These are phyloP conservation scores for Rhynchophorus ferrugineus DNA, from an alignment of 1,140 invertebrate genomes.

Conservation along the genomic window DNA sequence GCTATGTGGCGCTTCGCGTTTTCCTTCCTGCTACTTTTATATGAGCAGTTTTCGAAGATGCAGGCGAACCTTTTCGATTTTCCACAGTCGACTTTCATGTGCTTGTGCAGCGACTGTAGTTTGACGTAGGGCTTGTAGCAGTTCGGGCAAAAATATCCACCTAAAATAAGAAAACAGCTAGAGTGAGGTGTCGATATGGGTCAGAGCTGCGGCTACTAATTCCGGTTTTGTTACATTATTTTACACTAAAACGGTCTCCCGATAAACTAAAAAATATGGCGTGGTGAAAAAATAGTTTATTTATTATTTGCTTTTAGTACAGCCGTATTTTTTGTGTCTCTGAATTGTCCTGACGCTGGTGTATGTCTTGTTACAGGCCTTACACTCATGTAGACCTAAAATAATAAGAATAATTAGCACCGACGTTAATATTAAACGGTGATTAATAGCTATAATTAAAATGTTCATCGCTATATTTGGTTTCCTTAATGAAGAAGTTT, in stretches of 20 bases:
- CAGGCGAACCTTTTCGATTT: constrained; percentile 23
- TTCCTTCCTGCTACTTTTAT: constrained; percentile 24
- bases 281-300: no score
- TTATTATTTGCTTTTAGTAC: neutral
- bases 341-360: neutral
- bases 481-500: no score
- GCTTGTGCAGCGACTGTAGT: constrained; percentile 19
- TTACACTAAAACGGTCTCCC: no score
- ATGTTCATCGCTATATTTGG: no score
- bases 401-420: neutral
- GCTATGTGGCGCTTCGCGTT: constrained; percentile 25
- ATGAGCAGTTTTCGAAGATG: constrained; percentile 14
- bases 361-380: neutral
- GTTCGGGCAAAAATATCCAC: constrained; percentile 10
- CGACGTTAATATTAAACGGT: no score
- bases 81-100: constrained; percentile 26
- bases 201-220: no score
- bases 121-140: constrained; percentile 21
- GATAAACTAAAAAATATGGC: no score
- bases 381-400: neutral
- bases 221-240: no score
- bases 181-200: no score
- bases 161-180: constrained; percentile 13
- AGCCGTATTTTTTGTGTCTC: neutral
- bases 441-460: no score